A percentile compares a stretch with the other conserved stretches of the same genome.
These are phyloP conservation scores for Cassiopea andromeda DNA, from an alignment of 30 jellyfish, hydroid and myxozoan genomes.

Conservation along the genomic window DNA sequence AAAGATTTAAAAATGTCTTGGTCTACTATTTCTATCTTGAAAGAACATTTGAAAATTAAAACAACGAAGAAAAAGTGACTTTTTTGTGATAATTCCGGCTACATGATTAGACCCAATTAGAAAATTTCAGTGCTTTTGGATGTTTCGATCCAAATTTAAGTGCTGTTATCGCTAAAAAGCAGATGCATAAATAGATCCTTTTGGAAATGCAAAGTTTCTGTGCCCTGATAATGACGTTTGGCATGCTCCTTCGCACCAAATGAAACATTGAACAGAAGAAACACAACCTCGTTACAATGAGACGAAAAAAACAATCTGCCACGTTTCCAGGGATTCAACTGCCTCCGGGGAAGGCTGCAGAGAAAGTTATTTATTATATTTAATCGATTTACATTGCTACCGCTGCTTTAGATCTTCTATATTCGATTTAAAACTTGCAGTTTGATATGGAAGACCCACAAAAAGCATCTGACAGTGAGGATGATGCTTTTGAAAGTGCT, in stretches of 20 bases:
- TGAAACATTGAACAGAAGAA: not conserved
- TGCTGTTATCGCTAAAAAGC: no score
- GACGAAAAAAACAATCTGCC: constrained; percentile 3
- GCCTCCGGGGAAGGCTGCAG: not conserved
- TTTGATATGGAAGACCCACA: constrained; percentile 37
- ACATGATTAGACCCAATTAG: no score
- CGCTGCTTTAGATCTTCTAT: not conserved
- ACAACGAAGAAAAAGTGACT: no score
- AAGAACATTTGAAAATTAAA: no score
- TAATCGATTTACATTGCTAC: not conserved
- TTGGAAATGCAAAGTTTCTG: no score
- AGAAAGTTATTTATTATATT: not conserved
- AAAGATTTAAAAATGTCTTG: no score
- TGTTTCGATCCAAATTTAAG: no score
- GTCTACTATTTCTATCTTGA: no score
- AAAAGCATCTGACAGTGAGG: constrained; percentile 67
- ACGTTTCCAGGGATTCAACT: constrained; percentile 10
- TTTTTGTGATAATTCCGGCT: no score
- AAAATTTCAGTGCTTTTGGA: no score
- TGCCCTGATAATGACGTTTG: no score
- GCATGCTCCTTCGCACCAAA: not conserved
- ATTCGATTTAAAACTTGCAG: not conserved
- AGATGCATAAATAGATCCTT: no score
- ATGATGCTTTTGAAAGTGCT: constrained; percentile 93
- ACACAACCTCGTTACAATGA: not conserved